Conservation (phyloP, 2,113 vertebrate genomes). For the Oophaga pumilio region DNA sequence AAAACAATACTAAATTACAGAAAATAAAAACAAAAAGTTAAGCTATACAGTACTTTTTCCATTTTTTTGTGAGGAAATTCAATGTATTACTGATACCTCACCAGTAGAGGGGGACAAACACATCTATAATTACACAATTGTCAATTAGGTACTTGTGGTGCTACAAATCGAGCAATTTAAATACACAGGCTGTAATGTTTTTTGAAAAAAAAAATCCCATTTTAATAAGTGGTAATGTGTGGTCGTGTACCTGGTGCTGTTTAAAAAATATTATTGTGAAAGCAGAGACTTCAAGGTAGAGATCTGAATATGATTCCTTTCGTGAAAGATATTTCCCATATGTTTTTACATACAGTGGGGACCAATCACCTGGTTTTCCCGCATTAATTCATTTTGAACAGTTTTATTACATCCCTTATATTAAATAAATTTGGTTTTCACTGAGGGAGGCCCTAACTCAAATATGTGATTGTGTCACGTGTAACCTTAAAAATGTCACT, state of each 20-base stretch:
- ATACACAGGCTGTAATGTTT: background rate
- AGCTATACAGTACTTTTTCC: constrained; percentile 42
- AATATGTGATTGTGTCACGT: background rate
- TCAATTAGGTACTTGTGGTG: background rate
- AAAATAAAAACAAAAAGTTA: background rate
- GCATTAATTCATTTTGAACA: background rate
- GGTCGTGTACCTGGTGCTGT: constrained; percentile 15
- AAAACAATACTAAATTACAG: constrained; percentile 48
- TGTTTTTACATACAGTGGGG: constrained; percentile 6
- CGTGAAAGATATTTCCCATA: background rate
- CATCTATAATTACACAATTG: constrained; percentile 19
- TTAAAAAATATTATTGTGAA: background rate
- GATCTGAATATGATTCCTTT: background rate
- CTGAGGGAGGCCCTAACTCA: background rate
- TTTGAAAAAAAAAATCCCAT: background rate
- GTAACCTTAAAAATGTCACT: background rate
- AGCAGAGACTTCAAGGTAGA: background rate
- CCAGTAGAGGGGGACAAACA: constrained; percentile 39
- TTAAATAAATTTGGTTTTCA: background rate
- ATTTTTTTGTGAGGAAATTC: background rate
- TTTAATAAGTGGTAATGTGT: background rate
- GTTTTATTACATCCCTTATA: constrained; percentile 31
- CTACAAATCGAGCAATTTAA: constrained; percentile 15
- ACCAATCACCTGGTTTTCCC: background rate
- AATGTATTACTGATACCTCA: constrained; percentile 3